Base-by-base conservation (phyloP, 2,888 invertebrate species). In the Scaeva pyrastri region DNA sequence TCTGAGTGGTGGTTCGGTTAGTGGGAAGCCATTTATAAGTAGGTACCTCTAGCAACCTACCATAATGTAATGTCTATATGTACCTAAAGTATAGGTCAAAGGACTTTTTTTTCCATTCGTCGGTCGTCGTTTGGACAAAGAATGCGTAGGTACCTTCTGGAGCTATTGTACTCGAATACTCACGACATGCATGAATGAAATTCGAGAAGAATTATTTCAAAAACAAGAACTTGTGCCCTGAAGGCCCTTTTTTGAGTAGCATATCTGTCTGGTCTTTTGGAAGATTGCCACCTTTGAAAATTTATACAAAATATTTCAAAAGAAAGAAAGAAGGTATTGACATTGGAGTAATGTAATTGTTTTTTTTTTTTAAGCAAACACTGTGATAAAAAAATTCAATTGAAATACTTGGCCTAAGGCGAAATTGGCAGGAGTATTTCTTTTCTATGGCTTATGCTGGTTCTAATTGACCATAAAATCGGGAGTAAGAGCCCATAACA, bases 131-230 rank as follows among this genome's bases (percentile, higher is more conserved):
- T 31, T 60, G 60, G 60, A 60, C 60, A 60, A 39, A 60, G 60
- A 60, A 60, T 60, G 39, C 60, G 39, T 19, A 8, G 19, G 19
- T 14, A 43, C 14, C 14, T 16, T 4, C 6, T 6, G 36, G 6
- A 60, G 39, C 60, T 11, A 12, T 21, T 19, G 39, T 58, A 39
- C 6, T 31, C n/a, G n/a, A n/a, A n/a, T n/a, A 31, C 36, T 21
- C 7, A 14, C 60, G 14, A 60, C 39, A 60, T 60, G 60, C 60
- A 60, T 41, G 39, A 60, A 39, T 60, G 60, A 39, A 60, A 60
- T 60, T 60, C 0, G 8, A 41, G 39, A 21, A 41, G 39, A 21
- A 60, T 39, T 60, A 60, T 39, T 60, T 60, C 21, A 60, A 12
- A 21, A 39, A 39, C 21, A 60, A 60, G 60, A 60, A 60, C 39